These are phyloP conservation scores for Arbacia lixula DNA, from an alignment of 53 echinoderm and acorn worm species.

Conservation along the genomic window DNA sequence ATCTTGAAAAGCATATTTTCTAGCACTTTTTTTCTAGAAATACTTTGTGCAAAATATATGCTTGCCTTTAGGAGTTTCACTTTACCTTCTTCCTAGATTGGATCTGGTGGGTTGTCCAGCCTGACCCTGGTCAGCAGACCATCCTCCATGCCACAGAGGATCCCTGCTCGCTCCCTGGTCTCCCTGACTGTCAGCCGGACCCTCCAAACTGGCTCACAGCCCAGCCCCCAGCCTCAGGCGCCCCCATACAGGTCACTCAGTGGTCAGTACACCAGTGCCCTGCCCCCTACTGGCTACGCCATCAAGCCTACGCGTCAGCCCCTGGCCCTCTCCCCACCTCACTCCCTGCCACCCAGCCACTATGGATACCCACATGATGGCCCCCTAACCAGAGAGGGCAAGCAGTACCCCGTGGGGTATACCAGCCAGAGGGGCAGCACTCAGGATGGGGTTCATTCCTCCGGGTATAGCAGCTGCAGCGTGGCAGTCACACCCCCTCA, in stretches of 20 bases:
- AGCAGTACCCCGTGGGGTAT: not conserved
- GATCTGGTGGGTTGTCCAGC: constrained; percentile 13
- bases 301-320: constrained; percentile 12
- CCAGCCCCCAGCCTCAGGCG: constrained; percentile 29
- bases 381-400: constrained; percentile 22
- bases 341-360: constrained; percentile 18
- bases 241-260: constrained; percentile 15
- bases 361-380: constrained; percentile 54
- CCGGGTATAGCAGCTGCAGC: constrained; percentile 10
- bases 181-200: constrained; percentile 12
- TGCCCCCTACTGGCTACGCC: constrained; percentile 8
- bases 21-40: no score
- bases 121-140: constrained; percentile 32
- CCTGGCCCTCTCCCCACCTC: not conserved
- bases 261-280: constrained; percentile 7
- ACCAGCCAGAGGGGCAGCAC: not conserved
- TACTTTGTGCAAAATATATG: no score
- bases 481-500: constrained; percentile 15
- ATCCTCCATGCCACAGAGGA: constrained; percentile 7
- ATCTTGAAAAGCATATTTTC: no score
- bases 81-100: constrained; percentile 7
- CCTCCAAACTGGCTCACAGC: constrained; percentile 29
- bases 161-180: constrained; percentile 20
- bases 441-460: no score
- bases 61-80: no score